Base-by-base conservation (phyloP, 2,888 invertebrate species). In the Drosophila monieri region DNA sequence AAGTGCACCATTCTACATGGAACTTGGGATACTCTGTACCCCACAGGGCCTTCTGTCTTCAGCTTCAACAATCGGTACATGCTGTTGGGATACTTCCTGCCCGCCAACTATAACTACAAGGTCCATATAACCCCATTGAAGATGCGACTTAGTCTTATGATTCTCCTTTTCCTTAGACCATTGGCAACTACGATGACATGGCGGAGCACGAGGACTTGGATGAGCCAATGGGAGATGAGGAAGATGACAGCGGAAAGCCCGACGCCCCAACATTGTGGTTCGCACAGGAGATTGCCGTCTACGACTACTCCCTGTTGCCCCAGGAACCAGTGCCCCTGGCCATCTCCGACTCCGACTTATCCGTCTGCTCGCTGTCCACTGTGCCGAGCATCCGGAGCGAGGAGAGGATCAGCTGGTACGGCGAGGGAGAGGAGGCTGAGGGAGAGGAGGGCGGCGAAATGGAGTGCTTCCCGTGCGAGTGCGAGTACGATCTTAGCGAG, bases 31-130 rank as follows among this genome's bases (percentile, higher is more conserved):
- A 93, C 93, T 67, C 94, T 95, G 35, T 92, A 94, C 88, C 95
- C 96, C 0, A 94, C 93, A 77, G 96, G 96, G 0, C 93, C 94
- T 0, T 96, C 96, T 0, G 95, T 95, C 60, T 96, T 95, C 80
- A 94, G 94, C 3, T 96, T 96, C 78, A 94, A 96, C 73, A 94
- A 94, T n/a, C 94, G 94, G 70, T 94, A 94, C 76, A 95, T 96
- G 93, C 94, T 95, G 74, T 95, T 95, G 77, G 96, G 96, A 0
- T 95, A 92, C 80, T 96, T 93, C 92, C 93, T 93, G 60, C 78
- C 81, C 51, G 93, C 93, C 76, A 92, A 93, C 32, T 68, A 68
- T 6, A 55, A 61, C 3, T 69, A 74, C 8, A 60, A 60, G 8
- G 41, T 41, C 6, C 15, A 15, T 6, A 14, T 15, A 32, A 32